Percentiles rank a stretch among this genome's conserved stretches.
Evolutionary conservation across 2,888 invertebrate genomes (phyloP).

Genomic region (Stratiomys singularior): DNA sequence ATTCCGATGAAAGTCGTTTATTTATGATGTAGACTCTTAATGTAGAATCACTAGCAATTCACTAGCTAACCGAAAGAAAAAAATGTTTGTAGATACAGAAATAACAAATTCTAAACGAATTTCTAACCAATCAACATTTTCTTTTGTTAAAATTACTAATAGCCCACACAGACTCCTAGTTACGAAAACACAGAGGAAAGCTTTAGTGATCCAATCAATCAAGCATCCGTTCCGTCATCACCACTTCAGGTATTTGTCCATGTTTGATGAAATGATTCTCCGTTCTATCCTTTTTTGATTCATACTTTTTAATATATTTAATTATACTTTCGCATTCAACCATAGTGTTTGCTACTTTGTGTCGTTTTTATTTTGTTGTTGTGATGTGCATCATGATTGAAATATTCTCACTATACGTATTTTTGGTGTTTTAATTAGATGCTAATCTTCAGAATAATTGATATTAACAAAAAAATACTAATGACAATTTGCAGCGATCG

Average conservation of each 20-base stretch:
- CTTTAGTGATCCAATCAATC: constrained; percentile 58
- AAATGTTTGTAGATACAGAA: constrained; percentile 24
- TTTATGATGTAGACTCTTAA: too few relatives aligned
- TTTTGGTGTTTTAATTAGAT: neutral
- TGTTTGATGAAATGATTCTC: constrained; percentile 4
- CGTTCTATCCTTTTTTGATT: neutral
- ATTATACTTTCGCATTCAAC: constrained; percentile 28
- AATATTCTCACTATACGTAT: neutral
- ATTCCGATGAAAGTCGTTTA: too few relatives aligned
- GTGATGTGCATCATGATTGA: too few relatives aligned
- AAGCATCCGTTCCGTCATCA: constrained; percentile 59
- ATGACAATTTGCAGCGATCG: constrained; percentile 54
- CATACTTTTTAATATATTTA: constrained; percentile 27
- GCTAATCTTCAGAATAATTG: neutral
- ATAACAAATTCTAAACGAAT: constrained; percentile 17
- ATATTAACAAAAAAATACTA: neutral
- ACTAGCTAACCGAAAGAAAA: too few relatives aligned
- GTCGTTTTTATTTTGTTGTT: neutral
- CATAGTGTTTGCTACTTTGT: constrained; percentile 36
- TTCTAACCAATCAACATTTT: constrained; percentile 33
- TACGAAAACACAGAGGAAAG: constrained; percentile 64
- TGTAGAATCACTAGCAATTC: neutral
- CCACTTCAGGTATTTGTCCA: constrained; percentile 62
- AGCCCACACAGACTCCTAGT: constrained; percentile 60
- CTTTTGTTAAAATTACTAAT: constrained; percentile 53